Conservation (phyloP, 2,888 invertebrate species). For the Andricus quercusramuli region DNA sequence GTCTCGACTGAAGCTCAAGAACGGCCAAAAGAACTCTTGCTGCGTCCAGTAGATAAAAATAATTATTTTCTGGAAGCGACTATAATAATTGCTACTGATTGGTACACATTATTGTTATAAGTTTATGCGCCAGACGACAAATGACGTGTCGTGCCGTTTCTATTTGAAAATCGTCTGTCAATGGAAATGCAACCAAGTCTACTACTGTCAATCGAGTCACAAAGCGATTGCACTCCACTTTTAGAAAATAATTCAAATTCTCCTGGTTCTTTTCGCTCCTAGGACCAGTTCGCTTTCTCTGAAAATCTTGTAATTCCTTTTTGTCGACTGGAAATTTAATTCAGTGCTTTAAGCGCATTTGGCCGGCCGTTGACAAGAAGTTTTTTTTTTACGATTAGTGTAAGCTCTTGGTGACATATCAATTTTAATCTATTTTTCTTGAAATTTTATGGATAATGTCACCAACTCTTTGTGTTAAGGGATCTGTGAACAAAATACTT, state of each 20-base stretch:
- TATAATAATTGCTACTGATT: constrained; percentile 71
- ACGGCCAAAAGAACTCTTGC: constrained; percentile 94
- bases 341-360: not conserved
- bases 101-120: constrained; percentile 71
- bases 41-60: constrained; percentile 89
- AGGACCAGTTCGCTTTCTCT: not conserved
- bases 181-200: constrained; percentile 74
- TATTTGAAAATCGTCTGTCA: constrained; percentile 70
- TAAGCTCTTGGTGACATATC: not conserved
- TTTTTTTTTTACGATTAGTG: not conserved
- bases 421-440: not conserved
- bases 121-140: constrained; percentile 71
- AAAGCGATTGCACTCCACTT: constrained; percentile 9
- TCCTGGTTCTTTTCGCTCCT: not conserved
- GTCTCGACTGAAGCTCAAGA: constrained; percentile 95
- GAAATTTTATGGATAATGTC: not conserved
- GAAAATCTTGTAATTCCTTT: not conserved
- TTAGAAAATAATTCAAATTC: not conserved
- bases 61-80: constrained; percentile 75
- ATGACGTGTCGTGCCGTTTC: constrained; percentile 61
- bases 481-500: not conserved
- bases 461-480: not conserved
- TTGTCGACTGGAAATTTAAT: constrained; percentile 1
- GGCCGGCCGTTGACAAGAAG: not conserved
- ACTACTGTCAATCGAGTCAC: constrained; percentile 27